Evolutionary conservation across 2,888 invertebrate genomes (phyloP), one percentile per base, ranked within the genome.

Genomic region (Muscina levida): DNA sequence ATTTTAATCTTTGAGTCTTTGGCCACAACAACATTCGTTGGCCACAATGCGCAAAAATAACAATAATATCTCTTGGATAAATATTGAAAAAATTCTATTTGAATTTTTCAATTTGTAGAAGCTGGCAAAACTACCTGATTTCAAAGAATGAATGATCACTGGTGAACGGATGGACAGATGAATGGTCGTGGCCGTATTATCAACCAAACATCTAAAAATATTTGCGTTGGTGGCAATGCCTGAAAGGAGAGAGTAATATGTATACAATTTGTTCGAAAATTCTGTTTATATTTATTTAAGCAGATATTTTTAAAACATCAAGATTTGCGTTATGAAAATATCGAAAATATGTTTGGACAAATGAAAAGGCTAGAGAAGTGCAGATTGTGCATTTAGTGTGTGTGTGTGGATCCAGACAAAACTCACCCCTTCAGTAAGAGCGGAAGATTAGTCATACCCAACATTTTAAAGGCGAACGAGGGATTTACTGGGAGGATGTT

Each of bases 321-420:
- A 62, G 62, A 62, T 62, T 62, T 62, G 39, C 31, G 13, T 39
- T 42, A 42, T 62, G 42, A 62, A 62, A 62, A 62, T 42, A 62
- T 39, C 62, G 42, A 37, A 62, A 1, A 42, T 17, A 17, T 57
- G 57, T 57, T 57, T 57, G n/a, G 31, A 26, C 26, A 62, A 42
- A 19, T 62, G 62, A 39, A 62, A 42, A 62, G 62, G 31, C 62
- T 37, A 59, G 8, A 39, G 59, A 31, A 31, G 31, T 57, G n/a
- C 26, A 5, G 17, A 17, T 17, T 51, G 51, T 51, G 19, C 51
- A 22, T 51, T 48, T 37, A 10, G 5, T 3, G 15, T 48, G 15
- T 19, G 3, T 3, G 5, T 26, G 31, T 17, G 19, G 4, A 42
- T 39, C 22, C 42, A 37, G 19, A 62, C 22, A 42, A 39, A 39